Percentiles rank a stretch among this genome's conserved stretches.
These are phyloP conservation scores for Ormyrus rosae DNA, from an alignment of 2,888 invertebrate genomes.

Conservation along the genomic window DNA sequence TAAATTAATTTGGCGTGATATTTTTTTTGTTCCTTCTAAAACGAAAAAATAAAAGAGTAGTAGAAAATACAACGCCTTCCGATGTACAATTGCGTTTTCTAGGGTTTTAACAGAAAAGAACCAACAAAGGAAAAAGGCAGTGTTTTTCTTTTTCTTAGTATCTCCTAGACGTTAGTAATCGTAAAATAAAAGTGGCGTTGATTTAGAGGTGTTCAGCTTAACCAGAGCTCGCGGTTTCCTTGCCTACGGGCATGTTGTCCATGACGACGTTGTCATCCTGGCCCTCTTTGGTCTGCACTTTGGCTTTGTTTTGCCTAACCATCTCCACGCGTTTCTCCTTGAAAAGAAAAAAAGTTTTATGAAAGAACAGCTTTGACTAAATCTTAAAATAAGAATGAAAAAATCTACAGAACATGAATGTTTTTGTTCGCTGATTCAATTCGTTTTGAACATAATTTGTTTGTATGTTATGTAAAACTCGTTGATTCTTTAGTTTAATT, in stretches of 20 bases:
- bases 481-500: no score
- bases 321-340: constrained; percentile 94
- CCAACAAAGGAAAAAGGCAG: constrained; percentile 32
- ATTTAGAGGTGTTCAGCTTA: constrained; percentile 69
- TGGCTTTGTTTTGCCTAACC: constrained; percentile 92
- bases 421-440: neutral
- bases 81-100: constrained; percentile 10
- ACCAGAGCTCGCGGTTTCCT: constrained; percentile 82
- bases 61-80: neutral
- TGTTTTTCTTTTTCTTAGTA: constrained; percentile 35
- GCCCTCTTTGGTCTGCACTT: constrained; percentile 69
- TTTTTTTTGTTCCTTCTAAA: neutral
- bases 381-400: constrained; percentile 36
- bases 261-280: constrained; percentile 73
- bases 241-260: constrained; percentile 73
- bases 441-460: neutral
- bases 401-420: constrained; percentile 4
- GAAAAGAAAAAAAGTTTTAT: constrained; percentile 55
- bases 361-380: constrained; percentile 38
- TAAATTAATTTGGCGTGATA: constrained; percentile 3
- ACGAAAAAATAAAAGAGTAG: constrained; percentile 6
- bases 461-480: constrained; percentile 1
- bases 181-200: constrained; percentile 43
- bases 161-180: constrained; percentile 49
- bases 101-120: constrained; percentile 1